These are phyloP conservation scores for Smittia aterrima DNA, from an alignment of 2,888 invertebrate species.

Conservation along the genomic window DNA sequence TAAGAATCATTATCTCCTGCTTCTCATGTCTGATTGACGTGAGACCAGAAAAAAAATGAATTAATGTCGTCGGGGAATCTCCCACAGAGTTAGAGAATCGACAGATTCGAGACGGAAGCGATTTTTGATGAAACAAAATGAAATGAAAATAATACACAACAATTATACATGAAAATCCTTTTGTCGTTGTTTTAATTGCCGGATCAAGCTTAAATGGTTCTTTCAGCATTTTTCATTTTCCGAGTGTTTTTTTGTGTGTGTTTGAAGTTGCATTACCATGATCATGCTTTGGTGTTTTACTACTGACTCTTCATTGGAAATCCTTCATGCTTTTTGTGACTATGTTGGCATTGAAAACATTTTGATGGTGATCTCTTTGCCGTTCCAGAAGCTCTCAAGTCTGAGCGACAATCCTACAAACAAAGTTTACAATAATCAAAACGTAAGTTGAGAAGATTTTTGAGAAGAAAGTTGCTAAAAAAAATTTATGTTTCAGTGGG, in stretches of 20 bases:
- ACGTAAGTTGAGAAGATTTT: not conserved
- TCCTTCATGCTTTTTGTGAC: not conserved
- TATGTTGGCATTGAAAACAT: not conserved
- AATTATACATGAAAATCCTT: constrained; percentile 7
- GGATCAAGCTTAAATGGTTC: not conserved
- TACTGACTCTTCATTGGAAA: not conserved
- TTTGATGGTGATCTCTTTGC: constrained; percentile 6
- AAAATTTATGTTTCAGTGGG: not conserved
- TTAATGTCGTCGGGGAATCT: not conserved
- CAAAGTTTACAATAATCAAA: constrained; percentile 4
- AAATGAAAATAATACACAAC: constrained; percentile 21
- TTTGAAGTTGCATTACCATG: not conserved
- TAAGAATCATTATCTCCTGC: not conserved
- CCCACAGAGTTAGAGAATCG: not conserved
- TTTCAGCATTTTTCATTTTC: not conserved
- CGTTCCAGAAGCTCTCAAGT: not conserved
- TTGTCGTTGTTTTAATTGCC: constrained; percentile 6
- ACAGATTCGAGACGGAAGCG: constrained; percentile 5
- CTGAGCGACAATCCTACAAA: not conserved
- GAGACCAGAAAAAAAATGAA: not conserved
- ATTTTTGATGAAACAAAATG: constrained; percentile 20
- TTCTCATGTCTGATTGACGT: not conserved
- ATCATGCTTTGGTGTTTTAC: not conserved
- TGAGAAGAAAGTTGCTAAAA: not conserved
- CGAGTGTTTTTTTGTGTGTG: constrained; percentile 7